These are phyloP conservation scores for Polymixis lichenea DNA, from an alignment of 2,888 invertebrate species.

Conservation along the genomic window DNA sequence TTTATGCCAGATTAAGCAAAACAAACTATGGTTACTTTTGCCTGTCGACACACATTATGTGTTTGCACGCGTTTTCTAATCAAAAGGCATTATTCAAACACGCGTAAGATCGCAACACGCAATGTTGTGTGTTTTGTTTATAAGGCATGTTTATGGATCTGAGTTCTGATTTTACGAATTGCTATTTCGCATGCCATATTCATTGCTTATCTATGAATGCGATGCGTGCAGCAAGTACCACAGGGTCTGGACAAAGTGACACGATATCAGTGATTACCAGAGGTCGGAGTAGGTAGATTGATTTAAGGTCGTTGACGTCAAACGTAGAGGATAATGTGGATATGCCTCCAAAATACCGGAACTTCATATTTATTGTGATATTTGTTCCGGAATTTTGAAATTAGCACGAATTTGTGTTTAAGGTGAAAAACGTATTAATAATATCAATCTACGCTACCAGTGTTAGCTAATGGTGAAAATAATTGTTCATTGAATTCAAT, in stretches of 20 bases:
- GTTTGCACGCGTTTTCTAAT: slow-evolving; percentile 50
- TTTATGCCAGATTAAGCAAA: slow-evolving; percentile 43
- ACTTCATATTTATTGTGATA: too few relatives aligned
- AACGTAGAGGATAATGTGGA: too few relatives aligned
- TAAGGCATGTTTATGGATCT: slow-evolving; percentile 15
- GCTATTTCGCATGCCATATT: slow-evolving; percentile 34
- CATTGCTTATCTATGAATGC: not conserved
- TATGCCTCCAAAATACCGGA: too few relatives aligned
- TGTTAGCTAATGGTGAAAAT: too few relatives aligned
- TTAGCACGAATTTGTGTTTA: too few relatives aligned
- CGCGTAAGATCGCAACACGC: slow-evolving; percentile 56
- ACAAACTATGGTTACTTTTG: slow-evolving; percentile 39
- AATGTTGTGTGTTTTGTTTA: slow-evolving; percentile 25
- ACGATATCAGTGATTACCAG: not conserved
- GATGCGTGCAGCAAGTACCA: not conserved
- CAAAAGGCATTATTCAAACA: slow-evolving; percentile 53
- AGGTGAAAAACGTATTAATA: too few relatives aligned
- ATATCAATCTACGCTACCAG: too few relatives aligned
- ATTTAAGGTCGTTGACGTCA: too few relatives aligned
- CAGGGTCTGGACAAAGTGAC: not conserved
- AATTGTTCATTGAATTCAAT: too few relatives aligned
- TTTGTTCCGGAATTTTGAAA: too few relatives aligned
- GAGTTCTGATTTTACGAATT: slow-evolving; percentile 32
- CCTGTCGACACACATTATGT: slow-evolving; percentile 44
- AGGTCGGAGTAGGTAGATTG: too few relatives aligned